Conservation (phyloP, 1,140 invertebrate genomes). For the Meteorus sp. region DNA sequence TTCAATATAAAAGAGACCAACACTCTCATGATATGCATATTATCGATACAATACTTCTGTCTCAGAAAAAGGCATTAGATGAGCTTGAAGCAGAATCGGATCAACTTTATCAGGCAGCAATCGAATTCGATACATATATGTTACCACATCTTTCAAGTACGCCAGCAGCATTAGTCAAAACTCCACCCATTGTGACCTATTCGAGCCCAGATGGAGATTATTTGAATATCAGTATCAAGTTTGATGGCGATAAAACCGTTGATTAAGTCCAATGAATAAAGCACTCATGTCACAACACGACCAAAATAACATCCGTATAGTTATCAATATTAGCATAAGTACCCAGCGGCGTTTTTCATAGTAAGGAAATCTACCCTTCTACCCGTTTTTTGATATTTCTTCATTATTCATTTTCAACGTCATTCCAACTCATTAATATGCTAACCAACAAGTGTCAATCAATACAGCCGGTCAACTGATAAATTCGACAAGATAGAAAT, state of each 20-base stretch:
- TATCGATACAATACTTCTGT: slow-evolving; percentile 67
- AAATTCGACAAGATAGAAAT: too few relatives aligned
- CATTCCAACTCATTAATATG: too few relatives aligned
- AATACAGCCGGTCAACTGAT: too few relatives aligned
- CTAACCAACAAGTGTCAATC: too few relatives aligned
- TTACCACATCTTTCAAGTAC: slow-evolving; percentile 63
- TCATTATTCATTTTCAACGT: too few relatives aligned
- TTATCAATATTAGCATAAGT: too few relatives aligned
- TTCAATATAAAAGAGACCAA: slow-evolving; percentile 67
- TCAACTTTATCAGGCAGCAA: slow-evolving; percentile 80
- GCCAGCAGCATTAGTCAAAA: slow-evolving; percentile 70
- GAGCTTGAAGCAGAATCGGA: slow-evolving; percentile 77
- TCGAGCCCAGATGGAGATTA: slow-evolving; percentile 83
- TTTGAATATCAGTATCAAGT: slow-evolving; percentile 78
- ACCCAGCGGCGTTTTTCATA: too few relatives aligned
- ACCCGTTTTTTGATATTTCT: too few relatives aligned
- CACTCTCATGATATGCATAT: slow-evolving; percentile 66
- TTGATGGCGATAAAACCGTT: slow-evolving; percentile 37
- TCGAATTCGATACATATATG: slow-evolving; percentile 73
- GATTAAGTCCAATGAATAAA: background rate
- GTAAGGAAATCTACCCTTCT: too few relatives aligned
- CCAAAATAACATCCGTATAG: too few relatives aligned
- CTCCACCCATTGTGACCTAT: slow-evolving; percentile 79
- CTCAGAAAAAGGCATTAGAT: slow-evolving; percentile 77
- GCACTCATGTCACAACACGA: background rate